Evolutionary conservation across 2,113 vertebrate species (phyloP), one percentile per base, ranked within the genome.

Genomic region (Orthonyx spaldingii): DNA sequence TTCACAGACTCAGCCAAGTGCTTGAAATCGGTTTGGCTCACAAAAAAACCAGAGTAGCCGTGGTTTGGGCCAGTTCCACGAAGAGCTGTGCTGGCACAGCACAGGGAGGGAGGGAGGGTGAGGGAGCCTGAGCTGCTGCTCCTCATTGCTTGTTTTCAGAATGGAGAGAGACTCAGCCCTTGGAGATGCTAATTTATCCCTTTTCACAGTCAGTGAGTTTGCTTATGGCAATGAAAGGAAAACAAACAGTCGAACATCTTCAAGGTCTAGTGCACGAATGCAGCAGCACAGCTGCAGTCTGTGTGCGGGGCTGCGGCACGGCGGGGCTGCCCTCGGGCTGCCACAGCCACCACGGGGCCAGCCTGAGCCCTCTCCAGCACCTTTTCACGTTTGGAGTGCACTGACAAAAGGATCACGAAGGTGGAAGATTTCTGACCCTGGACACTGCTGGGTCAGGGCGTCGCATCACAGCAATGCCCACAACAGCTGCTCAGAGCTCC

Each of bases 121-220:
- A 41, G 60, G 63, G 72, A 91, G 55, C 42, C 42, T 0, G 30
- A 77, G 56, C 76, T 50, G 79, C 70, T 53, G 82, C 37, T 84
- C 21, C 35, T 68, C 75, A 9, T 4, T 9, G n/a, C 83, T 82
- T 87, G 69, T 68, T 94, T 84, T 89, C 84, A 68, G 84, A 92
- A 76, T 53, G 83, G 41, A 85, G 71, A 92, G 68, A 68, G 41
- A 4, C 35, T 70, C 64, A 26, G 77, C 46, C 93, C 92, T 79
- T 66, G 42, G 89, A 91, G 94, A 95, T 91, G 84, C 65, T 93
- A 94, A 95, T 96, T 95, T 79, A 84, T 85, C 89, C 84, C 84
- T 95, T 95, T 94, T 93, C 94, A 94, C 87, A 89, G 91, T 52
- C 93, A 84, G 30, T 41, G 95, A 87, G 95, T 87, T 95, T 94